Conservation (phyloP, 1,140 invertebrate species). For the Saccostrea cuccullata region DNA sequence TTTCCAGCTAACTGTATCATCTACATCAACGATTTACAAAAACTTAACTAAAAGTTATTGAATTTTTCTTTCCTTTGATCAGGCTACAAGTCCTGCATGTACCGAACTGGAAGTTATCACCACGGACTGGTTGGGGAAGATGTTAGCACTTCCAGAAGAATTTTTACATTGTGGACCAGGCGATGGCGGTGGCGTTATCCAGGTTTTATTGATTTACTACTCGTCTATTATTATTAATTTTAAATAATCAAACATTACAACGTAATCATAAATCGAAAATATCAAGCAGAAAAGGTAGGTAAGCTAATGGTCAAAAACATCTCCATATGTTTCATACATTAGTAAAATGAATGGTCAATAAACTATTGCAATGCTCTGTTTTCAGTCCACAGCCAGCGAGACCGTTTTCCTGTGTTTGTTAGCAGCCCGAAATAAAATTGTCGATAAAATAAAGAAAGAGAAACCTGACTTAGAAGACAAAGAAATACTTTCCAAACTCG, state of each 20-base stretch:
- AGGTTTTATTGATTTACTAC: conserved; percentile 57
- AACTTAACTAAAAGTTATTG: too few species aligned
- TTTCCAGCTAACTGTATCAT: too few species aligned
- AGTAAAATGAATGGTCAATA: too few species aligned
- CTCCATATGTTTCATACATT: too few species aligned
- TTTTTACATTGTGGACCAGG: conserved; percentile 86
- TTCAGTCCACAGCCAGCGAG: conserved; percentile 65
- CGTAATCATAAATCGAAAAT: too few species aligned
- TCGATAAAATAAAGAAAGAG: conserved; percentile 50
- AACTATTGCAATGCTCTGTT: background rate
- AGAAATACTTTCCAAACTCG: conserved; percentile 59
- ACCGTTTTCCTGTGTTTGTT: conserved; percentile 63
- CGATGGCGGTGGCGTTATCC: conserved; percentile 90
- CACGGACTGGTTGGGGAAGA: conserved; percentile 96
- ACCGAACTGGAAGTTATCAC: conserved; percentile 96
- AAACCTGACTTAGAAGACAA: conserved; percentile 59
- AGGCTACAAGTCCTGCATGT: conserved; percentile 88
- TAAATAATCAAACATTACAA: too few species aligned
- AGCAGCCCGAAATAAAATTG: conserved; percentile 58
- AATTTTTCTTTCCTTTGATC: background rate
- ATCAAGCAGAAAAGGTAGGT: too few species aligned
- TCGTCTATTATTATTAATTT: background rate
- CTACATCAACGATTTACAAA: too few species aligned
- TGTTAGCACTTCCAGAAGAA: conserved; percentile 89
- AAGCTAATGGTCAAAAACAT: too few species aligned